Evolutionary conservation across 2,888 invertebrate species (phyloP).

Genomic region (Tolmerus cingulatus): DNA sequence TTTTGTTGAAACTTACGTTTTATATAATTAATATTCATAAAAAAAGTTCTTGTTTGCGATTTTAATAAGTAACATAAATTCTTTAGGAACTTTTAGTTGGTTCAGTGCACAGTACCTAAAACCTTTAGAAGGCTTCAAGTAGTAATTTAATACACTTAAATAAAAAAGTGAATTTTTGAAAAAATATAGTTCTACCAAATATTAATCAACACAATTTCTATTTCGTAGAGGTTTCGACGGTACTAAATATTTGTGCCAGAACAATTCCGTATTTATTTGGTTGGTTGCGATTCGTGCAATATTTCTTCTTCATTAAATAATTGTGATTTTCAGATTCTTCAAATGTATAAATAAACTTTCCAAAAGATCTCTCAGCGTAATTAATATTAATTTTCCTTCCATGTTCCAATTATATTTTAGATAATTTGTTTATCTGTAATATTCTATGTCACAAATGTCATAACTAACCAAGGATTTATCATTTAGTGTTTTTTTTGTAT

Average conservation of each 20-base stretch:
- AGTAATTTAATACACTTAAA: not conserved
- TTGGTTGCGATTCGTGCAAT: not conserved
- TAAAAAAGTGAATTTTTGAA: no score
- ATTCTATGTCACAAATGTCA: constrained; percentile 26
- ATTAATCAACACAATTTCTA: not conserved
- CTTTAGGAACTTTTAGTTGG: no score
- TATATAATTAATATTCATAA: not conserved
- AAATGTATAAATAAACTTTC: not conserved
- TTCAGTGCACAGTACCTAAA: not conserved
- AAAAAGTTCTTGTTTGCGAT: not conserved
- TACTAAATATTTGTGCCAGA: no score
- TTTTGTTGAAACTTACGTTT: not conserved
- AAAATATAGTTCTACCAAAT: not conserved
- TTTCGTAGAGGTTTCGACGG: no score
- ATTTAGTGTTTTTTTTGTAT: constrained; percentile 4
- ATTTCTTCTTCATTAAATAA: not conserved
- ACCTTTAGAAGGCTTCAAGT: not conserved
- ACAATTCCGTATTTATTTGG: not conserved
- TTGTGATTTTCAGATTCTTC: not conserved
- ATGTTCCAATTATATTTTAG: constrained; percentile 6
- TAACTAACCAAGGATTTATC: constrained; percentile 24
- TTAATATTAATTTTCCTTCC: not conserved
- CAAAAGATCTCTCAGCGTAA: not conserved
- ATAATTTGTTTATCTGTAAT: constrained; percentile 9
- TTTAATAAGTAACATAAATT: not conserved